phyloP scores from a whole-genome alignment of 2,113 vertebrate genomes.

The Aspidoscelis tigris region DNA sequence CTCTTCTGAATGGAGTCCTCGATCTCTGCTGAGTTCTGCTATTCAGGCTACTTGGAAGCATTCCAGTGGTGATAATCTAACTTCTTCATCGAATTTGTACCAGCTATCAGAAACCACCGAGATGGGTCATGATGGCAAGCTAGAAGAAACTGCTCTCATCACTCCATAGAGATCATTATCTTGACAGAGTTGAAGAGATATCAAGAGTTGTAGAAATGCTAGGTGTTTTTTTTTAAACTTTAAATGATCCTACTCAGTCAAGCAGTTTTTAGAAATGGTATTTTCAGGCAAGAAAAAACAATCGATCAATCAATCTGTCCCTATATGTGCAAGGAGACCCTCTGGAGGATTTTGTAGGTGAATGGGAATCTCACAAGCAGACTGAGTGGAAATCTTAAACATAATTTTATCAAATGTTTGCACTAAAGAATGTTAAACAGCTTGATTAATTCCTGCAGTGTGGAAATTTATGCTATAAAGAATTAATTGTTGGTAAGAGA shows the following conservation, averaged over 20 bases:
- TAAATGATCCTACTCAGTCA: not conserved
- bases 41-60: not conserved
- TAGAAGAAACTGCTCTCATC: not conserved
- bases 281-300: slow-evolving; percentile 18
- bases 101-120: not conserved
- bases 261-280: not conserved
- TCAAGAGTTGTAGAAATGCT: slow-evolving; percentile 4
- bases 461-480: slow-evolving; percentile 25
- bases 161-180: not conserved
- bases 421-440: slow-evolving; percentile 24
- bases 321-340: not conserved
- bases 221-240: not conserved
- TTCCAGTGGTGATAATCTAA: not conserved
- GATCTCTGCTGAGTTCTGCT: not conserved
- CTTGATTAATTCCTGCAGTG: slow-evolving; percentile 34
- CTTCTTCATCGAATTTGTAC: not conserved
- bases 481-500: slow-evolving; percentile 27
- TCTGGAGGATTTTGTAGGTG: not conserved
- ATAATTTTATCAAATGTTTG: not conserved
- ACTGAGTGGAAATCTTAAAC: not conserved
- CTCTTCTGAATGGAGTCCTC: not conserved
- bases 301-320: not conserved
- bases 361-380: not conserved
- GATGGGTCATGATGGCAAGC: not conserved
- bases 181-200: not conserved